phyloP scores from a whole-genome alignment of 2,113 vertebrate species.

The Xyrauchen texanus region DNA sequence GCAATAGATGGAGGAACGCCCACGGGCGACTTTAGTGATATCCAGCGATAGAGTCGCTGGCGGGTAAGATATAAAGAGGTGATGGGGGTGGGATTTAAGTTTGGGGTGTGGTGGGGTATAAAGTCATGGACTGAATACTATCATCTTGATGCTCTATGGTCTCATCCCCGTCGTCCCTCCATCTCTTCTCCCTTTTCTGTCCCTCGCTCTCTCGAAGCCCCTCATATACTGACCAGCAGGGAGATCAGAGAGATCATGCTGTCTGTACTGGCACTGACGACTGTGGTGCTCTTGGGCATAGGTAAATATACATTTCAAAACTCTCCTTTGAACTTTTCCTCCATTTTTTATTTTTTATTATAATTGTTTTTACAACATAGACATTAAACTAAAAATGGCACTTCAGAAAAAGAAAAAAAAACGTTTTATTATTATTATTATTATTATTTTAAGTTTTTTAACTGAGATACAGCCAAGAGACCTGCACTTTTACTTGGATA shows the following conservation, averaged over 20 bases:
- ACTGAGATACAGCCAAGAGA: no score
- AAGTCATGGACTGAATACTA: conserved; percentile 65
- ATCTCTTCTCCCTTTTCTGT: conserved; percentile 41
- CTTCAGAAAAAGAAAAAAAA: no score
- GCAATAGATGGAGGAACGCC: no score
- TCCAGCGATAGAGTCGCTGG: no score
- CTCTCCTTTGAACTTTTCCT: background rate
- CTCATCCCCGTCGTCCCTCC: conserved; percentile 55
- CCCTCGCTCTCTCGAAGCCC: conserved; percentile 34
- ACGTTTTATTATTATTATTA: no score
- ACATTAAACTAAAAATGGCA: background rate
- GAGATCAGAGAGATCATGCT: conserved; percentile 68
- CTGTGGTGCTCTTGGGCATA: conserved; percentile 70
- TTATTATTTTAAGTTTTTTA: no score
- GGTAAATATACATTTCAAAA: conserved; percentile 62
- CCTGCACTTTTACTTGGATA: no score
- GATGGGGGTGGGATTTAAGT: conserved; percentile 40
- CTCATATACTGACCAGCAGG: conserved; percentile 39
- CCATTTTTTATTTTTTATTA: conserved; percentile 8
- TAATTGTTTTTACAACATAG: background rate
- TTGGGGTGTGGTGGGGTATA: conserved; percentile 78
- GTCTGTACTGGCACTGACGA: conserved; percentile 70
- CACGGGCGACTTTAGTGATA: no score
- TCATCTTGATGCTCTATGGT: conserved; percentile 62
- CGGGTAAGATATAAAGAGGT: no score